Base-by-base conservation (phyloP, 2,797 vertebrate species). In the Coilia nasus region DNA sequence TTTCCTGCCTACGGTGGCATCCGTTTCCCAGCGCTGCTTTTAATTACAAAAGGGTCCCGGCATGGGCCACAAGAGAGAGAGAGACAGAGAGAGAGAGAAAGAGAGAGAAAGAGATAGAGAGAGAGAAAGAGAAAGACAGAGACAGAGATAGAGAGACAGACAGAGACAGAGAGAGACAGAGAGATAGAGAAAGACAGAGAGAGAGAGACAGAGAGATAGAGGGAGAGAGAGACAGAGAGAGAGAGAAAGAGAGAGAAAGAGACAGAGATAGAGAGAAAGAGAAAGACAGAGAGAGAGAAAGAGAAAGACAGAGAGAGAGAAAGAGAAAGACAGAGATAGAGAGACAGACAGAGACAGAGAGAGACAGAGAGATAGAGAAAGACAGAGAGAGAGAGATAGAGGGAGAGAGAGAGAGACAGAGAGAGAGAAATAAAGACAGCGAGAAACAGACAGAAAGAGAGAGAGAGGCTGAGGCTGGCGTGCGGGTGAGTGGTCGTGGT, bases 21-120 rank as follows among this genome's bases (percentile, higher is more conserved):
- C 35, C 71, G 44, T 78, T 78, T 78, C 71, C 71, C 71, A 44
- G 71, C 35, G 25, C 1, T 78, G 71, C 35, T 78, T 78, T 78
- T 78, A 44, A 78, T 78, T 21, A 78, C 31, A 78, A 31, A 31
- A 78, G 71, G 71, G 17, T 31, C 35, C 21, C 31, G 3, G 6
- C 35, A 44, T 21, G 31, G 64, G 12, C 64, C 17, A 17, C 11
- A 14, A 35, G 35, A 78, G 71, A 6, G 31, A 44, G 31, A 3
- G 17, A 25, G 62, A 25, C 9, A 3, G 60, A 23, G 60, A 62
- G 60, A 1, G 60, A 62, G 60, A 23, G 1, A 62, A 21, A n/a
- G 19, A 54, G 31, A 6, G 14, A 44, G 71, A 7, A 17, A 41
- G 17, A 25, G 60, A n/a, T 17, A n/a, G 59, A 21, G 59, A 60